phyloP scores from a whole-genome alignment of 2,888 invertebrate species.

The Tachystola acroxantha region DNA sequence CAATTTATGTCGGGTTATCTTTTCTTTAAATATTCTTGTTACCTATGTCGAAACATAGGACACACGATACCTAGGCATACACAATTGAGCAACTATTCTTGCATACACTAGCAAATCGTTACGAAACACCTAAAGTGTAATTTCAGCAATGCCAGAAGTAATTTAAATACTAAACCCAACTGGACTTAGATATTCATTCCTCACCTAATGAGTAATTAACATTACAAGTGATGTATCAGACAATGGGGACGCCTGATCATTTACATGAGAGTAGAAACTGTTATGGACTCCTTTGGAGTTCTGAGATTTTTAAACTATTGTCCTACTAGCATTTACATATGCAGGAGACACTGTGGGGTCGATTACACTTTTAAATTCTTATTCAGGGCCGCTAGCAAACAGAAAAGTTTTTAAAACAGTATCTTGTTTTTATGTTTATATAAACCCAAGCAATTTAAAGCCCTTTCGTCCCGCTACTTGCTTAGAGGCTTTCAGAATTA shows the following conservation, averaged over 20 bases:
- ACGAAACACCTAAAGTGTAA: not conserved
- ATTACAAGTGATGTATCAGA: constrained; percentile 1
- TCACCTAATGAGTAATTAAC: constrained; percentile 3
- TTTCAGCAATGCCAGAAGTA: too few species aligned
- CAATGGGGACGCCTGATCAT: not conserved
- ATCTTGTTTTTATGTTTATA: too few species aligned
- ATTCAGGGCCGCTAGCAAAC: not conserved
- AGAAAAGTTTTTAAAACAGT: not conserved
- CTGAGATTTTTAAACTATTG: not conserved
- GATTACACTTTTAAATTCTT: not conserved
- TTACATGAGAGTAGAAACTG: constrained; percentile 2
- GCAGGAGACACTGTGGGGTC: not conserved
- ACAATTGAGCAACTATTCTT: too few species aligned
- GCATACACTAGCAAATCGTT: too few species aligned
- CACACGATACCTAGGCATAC: too few species aligned
- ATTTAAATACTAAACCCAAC: not conserved
- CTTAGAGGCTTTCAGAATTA: too few species aligned
- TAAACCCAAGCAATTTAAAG: too few species aligned
- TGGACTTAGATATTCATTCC: not conserved
- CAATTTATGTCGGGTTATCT: too few species aligned
- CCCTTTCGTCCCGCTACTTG: too few species aligned
- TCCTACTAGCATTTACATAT: not conserved
- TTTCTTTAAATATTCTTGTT: too few species aligned
- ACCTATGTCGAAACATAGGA: too few species aligned
- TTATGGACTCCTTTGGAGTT: not conserved